phyloP scores from a whole-genome alignment of 2,797 vertebrate species.

The Malacoctenus gilli region DNA sequence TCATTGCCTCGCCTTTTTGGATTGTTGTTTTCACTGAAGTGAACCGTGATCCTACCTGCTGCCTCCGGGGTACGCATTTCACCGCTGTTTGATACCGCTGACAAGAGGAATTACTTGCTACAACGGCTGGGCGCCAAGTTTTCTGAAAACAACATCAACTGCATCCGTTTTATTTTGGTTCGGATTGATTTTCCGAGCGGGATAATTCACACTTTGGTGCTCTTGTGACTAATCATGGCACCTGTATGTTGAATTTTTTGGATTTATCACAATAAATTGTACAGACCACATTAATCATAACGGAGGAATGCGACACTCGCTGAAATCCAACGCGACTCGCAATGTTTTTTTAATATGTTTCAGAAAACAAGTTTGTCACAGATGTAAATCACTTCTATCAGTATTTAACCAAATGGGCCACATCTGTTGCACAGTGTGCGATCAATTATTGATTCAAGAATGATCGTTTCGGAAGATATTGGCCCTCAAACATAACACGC shows the following conservation, averaged over 20 bases:
- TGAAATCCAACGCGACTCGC: neutral
- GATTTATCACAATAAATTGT: conserved; percentile 3
- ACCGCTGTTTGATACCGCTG: no score
- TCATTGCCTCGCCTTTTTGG: no score
- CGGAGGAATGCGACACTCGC: neutral
- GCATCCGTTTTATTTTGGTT: no score
- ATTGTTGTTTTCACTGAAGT: no score
- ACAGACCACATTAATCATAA: neutral
- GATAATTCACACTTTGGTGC: neutral
- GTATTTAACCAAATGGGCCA: neutral
- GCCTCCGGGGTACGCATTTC: no score
- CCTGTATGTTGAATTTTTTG: neutral
- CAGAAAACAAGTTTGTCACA: neutral
- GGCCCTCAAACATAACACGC: no score
- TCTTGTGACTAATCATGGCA: neutral
- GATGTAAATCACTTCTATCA: neutral
- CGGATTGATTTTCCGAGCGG: neutral
- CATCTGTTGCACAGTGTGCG: no score
- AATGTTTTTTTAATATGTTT: conserved; percentile 20
- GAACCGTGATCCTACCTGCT: no score
- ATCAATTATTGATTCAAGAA: no score
- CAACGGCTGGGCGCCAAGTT: neutral
- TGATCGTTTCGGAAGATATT: no score
- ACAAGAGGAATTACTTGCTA: no score
- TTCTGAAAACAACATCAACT: neutral